These are phyloP conservation scores for Zaprionus ghesquierei DNA, from an alignment of 1,140 invertebrate genomes.

Conservation along the genomic window DNA sequence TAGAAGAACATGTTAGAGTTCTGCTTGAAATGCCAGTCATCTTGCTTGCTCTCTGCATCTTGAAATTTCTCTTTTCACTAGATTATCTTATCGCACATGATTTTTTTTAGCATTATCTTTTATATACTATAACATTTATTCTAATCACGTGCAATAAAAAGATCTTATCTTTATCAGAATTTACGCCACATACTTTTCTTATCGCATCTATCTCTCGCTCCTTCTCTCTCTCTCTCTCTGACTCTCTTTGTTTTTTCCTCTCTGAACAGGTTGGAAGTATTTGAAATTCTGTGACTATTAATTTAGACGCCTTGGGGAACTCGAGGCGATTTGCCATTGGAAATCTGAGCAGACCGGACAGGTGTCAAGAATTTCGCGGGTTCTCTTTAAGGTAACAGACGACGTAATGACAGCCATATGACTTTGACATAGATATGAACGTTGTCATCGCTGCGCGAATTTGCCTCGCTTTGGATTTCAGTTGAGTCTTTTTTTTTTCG, in stretches of 20 bases:
- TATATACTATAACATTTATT: neutral
- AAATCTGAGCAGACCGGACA: constrained; percentile 49
- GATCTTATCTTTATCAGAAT: neutral
- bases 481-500: constrained; percentile 12
- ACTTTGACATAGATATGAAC: constrained; percentile 72
- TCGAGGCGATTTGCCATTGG: constrained; percentile 34
- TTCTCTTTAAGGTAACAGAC: constrained; percentile 21
- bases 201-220: neutral
- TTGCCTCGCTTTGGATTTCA: constrained; percentile 28
- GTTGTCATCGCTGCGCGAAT: constrained; percentile 20
- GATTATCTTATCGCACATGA: neutral
- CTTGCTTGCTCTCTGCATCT: neutral
- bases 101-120: neutral
- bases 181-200: neutral
- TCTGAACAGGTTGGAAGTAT: neutral
- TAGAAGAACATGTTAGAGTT: neutral
- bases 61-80: neutral
- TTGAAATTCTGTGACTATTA: neutral
- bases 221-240: neutral
- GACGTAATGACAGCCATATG: constrained; percentile 31
- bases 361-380: constrained; percentile 50
- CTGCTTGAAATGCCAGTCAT: neutral
- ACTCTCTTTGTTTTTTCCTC: neutral
- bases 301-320: constrained; percentile 10
- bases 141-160: constrained; percentile 1